Evolutionary conservation across 1,140 invertebrate species (phyloP), one percentile per base, ranked within the genome.

Genomic region (Magallana ariakensis): DNA sequence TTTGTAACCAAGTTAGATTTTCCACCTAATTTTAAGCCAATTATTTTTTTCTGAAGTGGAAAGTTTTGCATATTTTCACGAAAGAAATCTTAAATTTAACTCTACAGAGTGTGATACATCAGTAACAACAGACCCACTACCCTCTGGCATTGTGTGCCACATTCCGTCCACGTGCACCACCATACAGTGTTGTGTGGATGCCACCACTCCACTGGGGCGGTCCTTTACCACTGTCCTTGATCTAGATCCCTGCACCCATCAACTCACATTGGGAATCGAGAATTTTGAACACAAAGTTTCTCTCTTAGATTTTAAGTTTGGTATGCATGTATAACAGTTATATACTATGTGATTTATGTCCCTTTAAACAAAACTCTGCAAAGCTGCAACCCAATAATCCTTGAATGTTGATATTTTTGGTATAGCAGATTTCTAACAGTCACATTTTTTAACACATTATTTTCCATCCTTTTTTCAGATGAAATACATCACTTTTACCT

Each of bases 171-270:
- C 62, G 26, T 87, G 87, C 81, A 84, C 83, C 13, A 75, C 62
- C 6, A 57, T 87, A 4, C 60, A 82, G 26, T 87, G 87, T 22
- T 87, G 87, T 85, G 70, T 85, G 62, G 75, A 62, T 2, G 70
- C 84, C 10, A 82, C 55, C 53, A 82, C 55, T 10, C 13, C 57
- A 53, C 66, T 54, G 0, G 83, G 56, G 4, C 33, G 83, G 8
- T 85, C 86, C 22, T 86, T 90, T 13, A 33, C 88, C 16, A 60
- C 84, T 55, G 85, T 80, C 22, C 46, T 90, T 5, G 55, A 26
- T 33, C n/a, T 89, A 15, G 86, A 89, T 57, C 84, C 86, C 16
- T 89, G 89, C 81, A 80, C 55, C 10, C 85, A 85, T 82, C 84
- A 55, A 10, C 84, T 89, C 13, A 80, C 80, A 26, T n/a, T 89